Evolutionary conservation across 2,888 invertebrate species (phyloP).

Genomic region (Volucella zonaria): DNA sequence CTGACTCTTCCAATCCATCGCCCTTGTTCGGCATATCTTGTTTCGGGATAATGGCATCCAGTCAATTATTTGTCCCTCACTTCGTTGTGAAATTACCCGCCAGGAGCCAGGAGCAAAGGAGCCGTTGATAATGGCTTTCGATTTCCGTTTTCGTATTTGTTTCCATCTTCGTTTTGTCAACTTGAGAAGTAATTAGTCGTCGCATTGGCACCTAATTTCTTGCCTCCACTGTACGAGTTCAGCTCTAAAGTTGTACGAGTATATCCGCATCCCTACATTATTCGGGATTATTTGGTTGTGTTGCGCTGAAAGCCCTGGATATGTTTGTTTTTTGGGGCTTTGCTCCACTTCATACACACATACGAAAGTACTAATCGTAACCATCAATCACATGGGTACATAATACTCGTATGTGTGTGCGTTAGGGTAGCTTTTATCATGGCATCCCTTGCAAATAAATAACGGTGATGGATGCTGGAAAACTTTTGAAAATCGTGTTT

Average conservation of each 20-base stretch:
- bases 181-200: conserved; percentile 27
- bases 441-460: conserved; percentile 37
- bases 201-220: conserved; percentile 11
- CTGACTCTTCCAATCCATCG: conserved; percentile 12
- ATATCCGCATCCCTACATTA: neutral
- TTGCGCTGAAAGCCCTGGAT: neutral
- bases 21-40: neutral
- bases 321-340: neutral
- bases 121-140: conserved; percentile 16
- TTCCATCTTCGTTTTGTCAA: neutral
- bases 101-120: conserved; percentile 1
- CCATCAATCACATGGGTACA: conserved; percentile 47
- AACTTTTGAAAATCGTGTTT: conserved; percentile 20
- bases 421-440: conserved; percentile 9
- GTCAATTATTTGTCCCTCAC: conserved; percentile 41
- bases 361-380: conserved; percentile 24
- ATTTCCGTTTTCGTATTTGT: conserved; percentile 3
- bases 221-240: neutral
- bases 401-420: conserved; percentile 5
- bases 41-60: conserved; percentile 10
- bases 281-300: conserved; percentile 5
- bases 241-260: neutral
- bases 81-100: conserved; percentile 26
- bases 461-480: conserved; percentile 52
- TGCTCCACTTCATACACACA: conserved; percentile 16